A percentile compares a stretch with the other conserved stretches of the same genome.
phyloP scores from a whole-genome alignment of 2,888 invertebrate species.

The Acanthosoma haemorrhoidale region DNA sequence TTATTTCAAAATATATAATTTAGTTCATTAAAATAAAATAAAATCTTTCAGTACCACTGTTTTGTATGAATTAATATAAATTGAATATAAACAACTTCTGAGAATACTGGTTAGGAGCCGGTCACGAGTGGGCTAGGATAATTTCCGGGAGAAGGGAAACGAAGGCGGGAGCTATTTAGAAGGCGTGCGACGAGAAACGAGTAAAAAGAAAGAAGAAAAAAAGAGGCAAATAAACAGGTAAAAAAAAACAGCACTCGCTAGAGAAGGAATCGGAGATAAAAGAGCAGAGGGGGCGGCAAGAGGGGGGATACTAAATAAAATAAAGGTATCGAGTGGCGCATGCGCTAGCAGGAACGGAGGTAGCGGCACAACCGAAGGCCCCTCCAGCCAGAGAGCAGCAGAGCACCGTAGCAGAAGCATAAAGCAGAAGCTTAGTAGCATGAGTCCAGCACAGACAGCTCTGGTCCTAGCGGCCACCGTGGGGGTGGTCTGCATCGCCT shows the following conservation, averaged over 20 bases:
- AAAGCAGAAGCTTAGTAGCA: slow-evolving; percentile 1
- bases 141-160: too few relatives aligned
- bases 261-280: slow-evolving; percentile 2
- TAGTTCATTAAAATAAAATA: too few relatives aligned
- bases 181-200: too few relatives aligned
- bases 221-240: background rate
- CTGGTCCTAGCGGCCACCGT: slow-evolving; percentile 45
- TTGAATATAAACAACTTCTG: too few relatives aligned
- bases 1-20: too few relatives aligned
- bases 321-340: slow-evolving; percentile 21
- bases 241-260: background rate
- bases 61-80: too few relatives aligned
- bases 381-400: background rate
- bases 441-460: slow-evolving; percentile 36
- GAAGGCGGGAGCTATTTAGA: too few relatives aligned
- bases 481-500: slow-evolving; percentile 52
- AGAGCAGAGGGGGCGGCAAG: background rate
- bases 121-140: too few relatives aligned
- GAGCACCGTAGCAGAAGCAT: too few relatives aligned
- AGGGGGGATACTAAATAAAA: slow-evolving; percentile 14
- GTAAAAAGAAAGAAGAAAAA: background rate
- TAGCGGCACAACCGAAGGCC: background rate
- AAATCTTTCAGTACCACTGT: too few relatives aligned
- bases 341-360: background rate
- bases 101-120: too few relatives aligned